Base-by-base conservation (phyloP, 2,113 vertebrate genomes). In the Sebastes schlegelii region DNA sequence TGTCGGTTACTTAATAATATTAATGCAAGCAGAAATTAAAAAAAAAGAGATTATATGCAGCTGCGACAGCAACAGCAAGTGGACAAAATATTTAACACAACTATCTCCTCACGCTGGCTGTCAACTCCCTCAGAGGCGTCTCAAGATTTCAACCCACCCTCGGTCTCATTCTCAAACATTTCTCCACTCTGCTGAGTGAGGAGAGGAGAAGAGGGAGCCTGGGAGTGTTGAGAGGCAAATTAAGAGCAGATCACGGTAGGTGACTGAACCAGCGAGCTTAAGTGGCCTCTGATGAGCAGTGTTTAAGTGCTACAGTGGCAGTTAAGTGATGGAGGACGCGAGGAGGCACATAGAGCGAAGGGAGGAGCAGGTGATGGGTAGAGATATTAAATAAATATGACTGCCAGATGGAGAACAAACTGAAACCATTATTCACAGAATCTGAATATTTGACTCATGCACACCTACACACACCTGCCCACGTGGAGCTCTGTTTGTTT, bases 231-330 rank as follows among this genome's bases (percentile, higher is more conserved):
- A 79, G 74, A 60, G 78, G 64, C 46, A 42, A 90, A 90, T 93
- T 90, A 91, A 92, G 88, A 87, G 81, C 83, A 89, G 79, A 88
- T 92, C 81, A 58, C 77, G 84, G 91, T 73, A 76, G 84, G 86
- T 48, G 82, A 80, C 74, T 65, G 86, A 86, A 85, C 67, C 83
- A 42, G 82, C 55, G 62, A 67, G 78, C 79, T 86, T 74, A 88
- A 94, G 92, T 87, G 91, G 88, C 89, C 91, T 80, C 88, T 85
- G 78, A 89, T 90, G 92, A 92, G 82, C 16, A 40, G 62, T 21
- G 66, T 84, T 93, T 90, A 92, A 93, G 91, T 89, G 88, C 91
- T 91, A 54, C 79, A 83, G 68, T 42, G 89, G 92, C 84, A 70
- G 91, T 74, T 89, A 89, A 92, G 83, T 81, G 80, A 67, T 40